Conservation (phyloP, 2,113 vertebrate species). For the Daboia siamensis region DNA sequence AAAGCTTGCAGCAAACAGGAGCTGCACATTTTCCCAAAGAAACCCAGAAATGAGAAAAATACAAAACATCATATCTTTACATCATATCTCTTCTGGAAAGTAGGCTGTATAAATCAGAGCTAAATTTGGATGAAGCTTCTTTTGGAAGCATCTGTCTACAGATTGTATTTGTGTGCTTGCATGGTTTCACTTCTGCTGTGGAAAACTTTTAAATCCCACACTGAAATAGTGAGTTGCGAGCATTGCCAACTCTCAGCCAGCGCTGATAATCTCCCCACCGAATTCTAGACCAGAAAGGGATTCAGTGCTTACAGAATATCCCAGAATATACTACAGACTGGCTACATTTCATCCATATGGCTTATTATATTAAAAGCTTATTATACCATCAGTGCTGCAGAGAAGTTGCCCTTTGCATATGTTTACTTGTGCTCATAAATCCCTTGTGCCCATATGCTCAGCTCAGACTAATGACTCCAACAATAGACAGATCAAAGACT, state of each 20-base stretch:
- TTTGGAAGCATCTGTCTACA: not conserved
- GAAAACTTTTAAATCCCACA: not conserved
- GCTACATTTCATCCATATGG: conserved; percentile 25
- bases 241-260: not conserved
- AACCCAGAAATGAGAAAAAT: not conserved
- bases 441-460: conserved; percentile 19
- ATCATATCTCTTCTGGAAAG: not conserved
- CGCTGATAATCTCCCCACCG: not conserved
- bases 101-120: not conserved
- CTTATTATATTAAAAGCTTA: conserved; percentile 34
- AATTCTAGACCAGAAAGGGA: not conserved
- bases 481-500: not conserved
- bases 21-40: not conserved
- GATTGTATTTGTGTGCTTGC: not conserved
- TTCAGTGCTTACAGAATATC: not conserved
- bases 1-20: not conserved
- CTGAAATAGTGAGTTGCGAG: not conserved
- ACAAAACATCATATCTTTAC: not conserved
- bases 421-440: conserved; percentile 30
- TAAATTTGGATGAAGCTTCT: not conserved
- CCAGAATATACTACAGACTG: conserved; percentile 1
- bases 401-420: conserved; percentile 29
- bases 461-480: not conserved
- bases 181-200: not conserved
- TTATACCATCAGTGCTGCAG: conserved; percentile 14